A percentile compares a stretch with the other conserved stretches of the same genome.
These are phyloP conservation scores for Vesta saturnalis DNA, from an alignment of 2,888 invertebrate species.

Conservation along the genomic window DNA sequence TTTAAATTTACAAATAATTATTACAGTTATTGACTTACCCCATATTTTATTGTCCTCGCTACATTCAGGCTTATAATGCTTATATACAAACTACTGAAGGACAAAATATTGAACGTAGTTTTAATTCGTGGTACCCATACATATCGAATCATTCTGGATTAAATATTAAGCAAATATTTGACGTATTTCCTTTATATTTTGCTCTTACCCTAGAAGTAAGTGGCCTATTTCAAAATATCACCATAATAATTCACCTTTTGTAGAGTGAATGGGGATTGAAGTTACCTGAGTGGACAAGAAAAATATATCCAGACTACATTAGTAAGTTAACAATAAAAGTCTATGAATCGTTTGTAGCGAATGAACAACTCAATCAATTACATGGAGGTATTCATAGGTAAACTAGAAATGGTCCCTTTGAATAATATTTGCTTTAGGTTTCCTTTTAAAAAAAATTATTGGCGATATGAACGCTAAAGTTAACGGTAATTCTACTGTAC, in stretches of 20 bases:
- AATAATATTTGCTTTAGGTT: no score
- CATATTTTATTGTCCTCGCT: not conserved
- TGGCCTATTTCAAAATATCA: no score
- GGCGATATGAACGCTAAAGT: slow-evolving; percentile 65
- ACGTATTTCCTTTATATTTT: slow-evolving; percentile 2
- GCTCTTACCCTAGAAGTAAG: not conserved
- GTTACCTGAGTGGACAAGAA: slow-evolving; percentile 60
- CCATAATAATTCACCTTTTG: no score
- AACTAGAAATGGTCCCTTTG: not conserved
- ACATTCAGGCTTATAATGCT: not conserved
- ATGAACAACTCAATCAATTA: slow-evolving; percentile 52
- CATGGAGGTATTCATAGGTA: slow-evolving; percentile 41
- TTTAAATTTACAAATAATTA: not conserved
- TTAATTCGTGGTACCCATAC: not conserved
- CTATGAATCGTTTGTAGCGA: slow-evolving; percentile 56
- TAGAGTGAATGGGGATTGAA: slow-evolving; percentile 53
- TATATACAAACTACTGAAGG: not conserved
- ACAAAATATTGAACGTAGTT: not conserved
- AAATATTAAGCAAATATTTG: not conserved
- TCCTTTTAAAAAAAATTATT: slow-evolving; percentile 66
- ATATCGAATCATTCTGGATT: slow-evolving; percentile 7
- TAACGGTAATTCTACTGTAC: no score
- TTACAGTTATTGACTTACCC: not conserved
- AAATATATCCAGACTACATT: slow-evolving; percentile 55
- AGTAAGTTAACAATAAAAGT: slow-evolving; percentile 54